Conservation (phyloP, 1,140 invertebrate species). For the Magallana gigas region DNA sequence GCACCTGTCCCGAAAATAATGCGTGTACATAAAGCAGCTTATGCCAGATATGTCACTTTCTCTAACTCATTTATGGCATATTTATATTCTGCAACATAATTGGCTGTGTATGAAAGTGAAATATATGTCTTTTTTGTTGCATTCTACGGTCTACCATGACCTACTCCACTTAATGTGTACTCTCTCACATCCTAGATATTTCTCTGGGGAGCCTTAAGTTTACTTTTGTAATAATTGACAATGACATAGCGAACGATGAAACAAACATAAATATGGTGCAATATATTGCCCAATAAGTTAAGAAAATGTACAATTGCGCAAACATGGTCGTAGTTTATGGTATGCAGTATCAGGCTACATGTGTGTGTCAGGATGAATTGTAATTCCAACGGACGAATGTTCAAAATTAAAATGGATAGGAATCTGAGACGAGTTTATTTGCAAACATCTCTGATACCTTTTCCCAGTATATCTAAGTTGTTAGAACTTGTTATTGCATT, state of each 20-base stretch:
- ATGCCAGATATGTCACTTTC: conserved; percentile 15
- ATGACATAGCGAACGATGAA: neutral
- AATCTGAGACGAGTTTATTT: too few relatives aligned
- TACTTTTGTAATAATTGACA: neutral
- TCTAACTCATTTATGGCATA: conserved; percentile 21
- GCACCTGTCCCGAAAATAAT: neutral
- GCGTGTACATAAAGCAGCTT: neutral
- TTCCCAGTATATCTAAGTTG: too few relatives aligned
- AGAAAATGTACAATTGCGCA: too few relatives aligned
- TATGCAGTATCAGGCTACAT: too few relatives aligned
- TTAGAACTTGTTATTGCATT: too few relatives aligned
- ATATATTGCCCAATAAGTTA: too few relatives aligned
- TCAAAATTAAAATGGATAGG: too few relatives aligned
- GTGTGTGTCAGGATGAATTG: too few relatives aligned
- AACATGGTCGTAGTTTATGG: too few relatives aligned
- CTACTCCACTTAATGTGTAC: conserved; percentile 12
- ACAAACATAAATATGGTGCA: neutral
- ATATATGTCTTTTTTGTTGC: conserved; percentile 14
- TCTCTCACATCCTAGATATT: neutral
- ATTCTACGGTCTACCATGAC: neutral
- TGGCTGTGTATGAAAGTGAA: conserved; percentile 10
- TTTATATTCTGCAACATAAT: conserved; percentile 12
- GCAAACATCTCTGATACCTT: too few relatives aligned
- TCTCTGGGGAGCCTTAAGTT: neutral
- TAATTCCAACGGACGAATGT: too few relatives aligned